Percentiles rank a stretch among this genome's conserved stretches.
These are phyloP conservation scores for Norana najaformis DNA, from an alignment of 2,888 invertebrate genomes.

Conservation along the genomic window DNA sequence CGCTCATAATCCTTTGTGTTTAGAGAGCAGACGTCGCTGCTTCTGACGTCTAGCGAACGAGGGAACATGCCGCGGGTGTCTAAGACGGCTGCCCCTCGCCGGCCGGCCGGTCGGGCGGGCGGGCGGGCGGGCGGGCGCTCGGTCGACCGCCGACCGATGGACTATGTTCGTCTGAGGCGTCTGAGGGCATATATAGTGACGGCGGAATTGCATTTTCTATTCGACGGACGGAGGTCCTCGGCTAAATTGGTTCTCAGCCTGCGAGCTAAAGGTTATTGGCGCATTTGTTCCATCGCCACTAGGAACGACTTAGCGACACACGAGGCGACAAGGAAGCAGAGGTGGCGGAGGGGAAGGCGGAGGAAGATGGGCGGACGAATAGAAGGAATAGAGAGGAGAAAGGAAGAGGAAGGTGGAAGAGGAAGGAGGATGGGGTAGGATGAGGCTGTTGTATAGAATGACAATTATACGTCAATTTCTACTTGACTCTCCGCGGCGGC, in stretches of 20 bases:
- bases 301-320: slow-evolving; percentile 8
- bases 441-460: neutral
- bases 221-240: neutral
- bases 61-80: slow-evolving; percentile 8
- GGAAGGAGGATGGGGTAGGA: neutral
- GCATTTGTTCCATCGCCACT: slow-evolving; percentile 17
- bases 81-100: neutral
- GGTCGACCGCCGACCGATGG: neutral
- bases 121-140: neutral
- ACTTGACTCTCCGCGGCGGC: neutral
- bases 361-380: neutral
- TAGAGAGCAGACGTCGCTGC: slow-evolving; percentile 7
- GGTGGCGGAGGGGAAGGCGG: neutral
- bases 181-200: neutral
- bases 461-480: slow-evolving; percentile 1
- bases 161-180: neutral
- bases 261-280: slow-evolving; percentile 25
- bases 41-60: neutral
- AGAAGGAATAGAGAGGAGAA: neutral
- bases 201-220: slow-evolving; percentile 19
- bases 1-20: slow-evolving; percentile 25
- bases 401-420: neutral
- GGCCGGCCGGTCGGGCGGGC: neutral
- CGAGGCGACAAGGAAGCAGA: neutral
- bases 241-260: slow-evolving; percentile 25